Evolutionary conservation across 1,140 invertebrate species (phyloP), one percentile per base, ranked within the genome.

Genomic region (Neocloeon triangulifer): DNA sequence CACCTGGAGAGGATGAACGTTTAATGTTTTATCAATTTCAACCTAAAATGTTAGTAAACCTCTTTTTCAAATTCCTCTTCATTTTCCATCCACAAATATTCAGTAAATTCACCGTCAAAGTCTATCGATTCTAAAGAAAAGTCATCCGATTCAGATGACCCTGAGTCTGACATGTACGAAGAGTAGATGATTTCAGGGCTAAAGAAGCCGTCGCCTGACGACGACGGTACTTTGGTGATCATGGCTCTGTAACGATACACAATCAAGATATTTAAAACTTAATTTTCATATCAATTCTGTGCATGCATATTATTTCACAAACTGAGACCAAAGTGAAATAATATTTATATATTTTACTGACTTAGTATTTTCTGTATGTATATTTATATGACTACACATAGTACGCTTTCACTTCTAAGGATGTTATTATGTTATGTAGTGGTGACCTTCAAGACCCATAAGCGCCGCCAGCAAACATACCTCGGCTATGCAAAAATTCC

Each of bases 61-160:
- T 80, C 71, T 48, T 76, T 75, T 45, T 85, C 78, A 48, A 82
- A 85, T 44, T 82, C 78, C 44, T 84, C 79, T 48, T 81, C 75
- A 46, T 85, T 74, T 47, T 84, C 80, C 79, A 85, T 84, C 80
- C 79, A 85, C 59, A 84, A 63, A 42, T 81, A 85, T 41, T 85
- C 80, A 0, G 73, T 75, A 51, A 84, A 85, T 50, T 84, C 77
- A 30, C 63, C 68, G 41, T 70, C 62, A 22, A 54, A 51, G 14
- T 56, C 50, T n/a, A 58, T 54, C 29, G 57, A 54, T 30, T 60
- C 56, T 31, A 61, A 57, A 9, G 59, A 52, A 25, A 67, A 62
- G 14, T 43, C 42, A 21, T 51, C 53, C 30, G 31, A 35, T n/a
- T 51, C 52, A 28, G 50, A 53, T 14, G 52, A 52, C 14, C 38